These are phyloP conservation scores for Phalacrocorax pelagicus DNA, from an alignment of 2,113 vertebrate genomes.

Conservation along the genomic window DNA sequence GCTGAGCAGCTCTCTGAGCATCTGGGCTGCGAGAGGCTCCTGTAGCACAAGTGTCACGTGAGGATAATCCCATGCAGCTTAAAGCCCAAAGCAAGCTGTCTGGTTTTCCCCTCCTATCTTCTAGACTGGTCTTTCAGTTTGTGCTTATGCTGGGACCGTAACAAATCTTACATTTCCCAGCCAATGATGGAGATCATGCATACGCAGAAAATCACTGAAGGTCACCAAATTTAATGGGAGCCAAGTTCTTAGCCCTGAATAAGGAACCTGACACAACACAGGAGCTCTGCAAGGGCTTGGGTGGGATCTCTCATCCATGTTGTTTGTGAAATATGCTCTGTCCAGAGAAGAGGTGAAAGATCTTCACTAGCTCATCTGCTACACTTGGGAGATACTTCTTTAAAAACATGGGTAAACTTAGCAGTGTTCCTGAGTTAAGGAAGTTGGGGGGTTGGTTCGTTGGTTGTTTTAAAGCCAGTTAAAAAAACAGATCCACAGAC, in stretches of 20 bases:
- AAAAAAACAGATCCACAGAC: background rate
- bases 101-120: background rate
- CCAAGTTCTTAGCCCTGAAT: background rate
- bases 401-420: background rate
- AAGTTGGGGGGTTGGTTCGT: background rate
- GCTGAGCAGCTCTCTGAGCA: background rate
- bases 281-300: background rate
- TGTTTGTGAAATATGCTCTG: background rate
- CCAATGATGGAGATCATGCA: background rate
- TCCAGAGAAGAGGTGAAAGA: background rate
- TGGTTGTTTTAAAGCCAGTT: background rate
- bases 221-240: background rate
- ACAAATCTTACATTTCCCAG: background rate
- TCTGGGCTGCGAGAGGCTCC: background rate
- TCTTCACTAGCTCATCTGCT: background rate
- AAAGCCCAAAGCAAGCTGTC: constrained; percentile 7
- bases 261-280: background rate
- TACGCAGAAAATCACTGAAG: background rate
- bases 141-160: background rate
- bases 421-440: background rate
- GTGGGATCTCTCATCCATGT: background rate
- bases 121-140: background rate
- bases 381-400: background rate
- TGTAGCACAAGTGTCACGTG: background rate
- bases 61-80: background rate